A percentile compares a stretch with the other conserved stretches of the same genome.
Conservation (phyloP, 2,113 vertebrate genomes). For the Prochilodus magdalenae region DNA sequence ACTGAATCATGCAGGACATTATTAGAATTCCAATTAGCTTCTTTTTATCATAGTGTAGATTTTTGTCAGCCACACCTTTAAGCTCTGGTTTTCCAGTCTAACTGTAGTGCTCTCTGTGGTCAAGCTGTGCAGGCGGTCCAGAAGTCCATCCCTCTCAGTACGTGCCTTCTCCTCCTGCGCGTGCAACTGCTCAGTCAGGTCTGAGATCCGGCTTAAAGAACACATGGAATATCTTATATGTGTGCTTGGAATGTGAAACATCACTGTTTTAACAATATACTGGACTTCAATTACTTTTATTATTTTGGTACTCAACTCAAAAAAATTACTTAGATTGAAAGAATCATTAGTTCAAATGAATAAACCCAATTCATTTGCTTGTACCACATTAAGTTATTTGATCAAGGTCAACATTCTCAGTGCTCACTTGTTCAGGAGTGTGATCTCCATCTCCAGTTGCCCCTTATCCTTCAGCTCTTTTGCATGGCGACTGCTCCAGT, state of each 20-base stretch:
- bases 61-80: slow-evolving; percentile 79
- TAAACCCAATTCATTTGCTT: too few species aligned
- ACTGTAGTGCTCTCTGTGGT: slow-evolving; percentile 74
- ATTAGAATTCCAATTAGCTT: background rate
- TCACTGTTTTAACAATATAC: background rate
- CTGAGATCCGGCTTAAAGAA: slow-evolving; percentile 78
- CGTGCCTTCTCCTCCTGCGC: slow-evolving; percentile 78
- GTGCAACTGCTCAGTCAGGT: slow-evolving; percentile 81
- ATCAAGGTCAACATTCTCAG: background rate
- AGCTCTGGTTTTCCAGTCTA: slow-evolving; percentile 85
- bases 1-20: too few species aligned
- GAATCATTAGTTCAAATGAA: too few species aligned
- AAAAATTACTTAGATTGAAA: too few species aligned
- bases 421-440: slow-evolving; percentile 84
- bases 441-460: slow-evolving; percentile 82
- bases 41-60: too few species aligned
- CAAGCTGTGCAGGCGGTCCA: slow-evolving; percentile 79
- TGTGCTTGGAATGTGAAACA: background rate
- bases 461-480: slow-evolving; percentile 84
- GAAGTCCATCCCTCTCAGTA: slow-evolving; percentile 75
- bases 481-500: slow-evolving; percentile 81
- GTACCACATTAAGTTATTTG: too few species aligned
- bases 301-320: too few species aligned
- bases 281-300: too few species aligned
- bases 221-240: background rate